Evolutionary conservation across 1,140 invertebrate species (phyloP).

Genomic region (Coenobita brevimanus): DNA sequence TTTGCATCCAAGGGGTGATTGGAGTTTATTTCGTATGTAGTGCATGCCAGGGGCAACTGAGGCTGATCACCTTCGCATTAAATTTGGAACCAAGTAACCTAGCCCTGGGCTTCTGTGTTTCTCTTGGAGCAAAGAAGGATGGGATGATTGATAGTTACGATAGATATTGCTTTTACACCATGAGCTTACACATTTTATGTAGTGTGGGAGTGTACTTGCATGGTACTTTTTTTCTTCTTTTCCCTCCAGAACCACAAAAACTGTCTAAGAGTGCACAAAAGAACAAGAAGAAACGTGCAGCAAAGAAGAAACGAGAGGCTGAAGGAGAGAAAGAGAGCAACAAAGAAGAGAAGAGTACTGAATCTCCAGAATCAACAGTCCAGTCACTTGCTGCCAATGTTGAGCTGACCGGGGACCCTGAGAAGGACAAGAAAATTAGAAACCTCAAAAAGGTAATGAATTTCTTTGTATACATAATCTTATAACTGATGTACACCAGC

Average conservation of each 20-base stretch:
- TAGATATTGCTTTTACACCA: background rate
- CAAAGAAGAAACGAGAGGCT: slow-evolving; percentile 53
- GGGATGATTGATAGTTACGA: background rate
- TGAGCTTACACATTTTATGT: background rate
- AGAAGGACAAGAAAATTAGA: slow-evolving; percentile 58
- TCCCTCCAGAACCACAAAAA: slow-evolving; percentile 31
- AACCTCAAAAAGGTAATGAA: slow-evolving; percentile 64
- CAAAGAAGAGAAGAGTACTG: background rate
- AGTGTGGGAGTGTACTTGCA: background rate
- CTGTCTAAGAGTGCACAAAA: slow-evolving; percentile 58
- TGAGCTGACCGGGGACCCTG: slow-evolving; percentile 55
- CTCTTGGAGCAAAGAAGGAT: too few species aligned
- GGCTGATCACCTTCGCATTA: too few species aligned
- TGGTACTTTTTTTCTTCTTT: background rate
- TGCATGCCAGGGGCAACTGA: too few species aligned
- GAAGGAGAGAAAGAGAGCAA: slow-evolving; percentile 31
- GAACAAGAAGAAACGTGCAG: slow-evolving; percentile 60
- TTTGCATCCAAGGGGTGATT: too few species aligned
- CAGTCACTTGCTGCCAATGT: slow-evolving; percentile 26
- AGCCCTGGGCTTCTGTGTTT: too few species aligned
- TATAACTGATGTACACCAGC: too few species aligned
- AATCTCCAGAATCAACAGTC: background rate
- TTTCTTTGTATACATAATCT: too few species aligned
- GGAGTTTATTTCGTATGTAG: too few species aligned
- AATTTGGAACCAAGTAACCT: too few species aligned